Percentiles rank a stretch among this genome's conserved stretches.
Conservation (phyloP, 2,797 vertebrate species). For the Brachyrhaphis roseni region DNA sequence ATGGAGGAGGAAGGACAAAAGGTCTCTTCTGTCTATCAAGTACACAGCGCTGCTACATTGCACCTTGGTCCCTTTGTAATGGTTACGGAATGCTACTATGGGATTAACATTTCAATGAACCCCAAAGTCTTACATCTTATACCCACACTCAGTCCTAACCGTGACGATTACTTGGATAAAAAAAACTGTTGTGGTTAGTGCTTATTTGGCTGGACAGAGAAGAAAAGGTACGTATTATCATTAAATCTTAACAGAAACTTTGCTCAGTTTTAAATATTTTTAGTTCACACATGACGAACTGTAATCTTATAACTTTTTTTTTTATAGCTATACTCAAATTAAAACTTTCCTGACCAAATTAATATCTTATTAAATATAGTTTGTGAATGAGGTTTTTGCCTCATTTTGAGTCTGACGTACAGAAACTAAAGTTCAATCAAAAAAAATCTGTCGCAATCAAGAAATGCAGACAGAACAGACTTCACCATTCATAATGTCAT, state of each 20-base stretch:
- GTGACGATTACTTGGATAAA: conserved; percentile 46
- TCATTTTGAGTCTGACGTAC: background rate
- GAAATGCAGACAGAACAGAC: background rate
- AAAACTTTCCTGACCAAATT: background rate
- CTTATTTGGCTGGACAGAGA: conserved; percentile 63
- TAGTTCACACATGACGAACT: conserved; percentile 1
- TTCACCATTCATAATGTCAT: background rate
- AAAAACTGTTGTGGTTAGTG: conserved; percentile 51
- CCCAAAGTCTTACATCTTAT: conserved; percentile 46
- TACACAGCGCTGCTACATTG: conserved; percentile 73
- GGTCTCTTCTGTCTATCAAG: conserved; percentile 77
- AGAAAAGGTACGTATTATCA: conserved; percentile 69
- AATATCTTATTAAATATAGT: no score
- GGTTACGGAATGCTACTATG: conserved; percentile 70
- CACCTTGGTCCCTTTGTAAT: conserved; percentile 62
- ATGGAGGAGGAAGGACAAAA: conserved; percentile 29
- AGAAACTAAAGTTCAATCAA: background rate
- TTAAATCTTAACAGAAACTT: conserved; percentile 25
- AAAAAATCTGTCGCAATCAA: background rate
- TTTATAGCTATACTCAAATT: background rate
- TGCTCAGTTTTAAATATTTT: conserved; percentile 9
- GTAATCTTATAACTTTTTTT: background rate
- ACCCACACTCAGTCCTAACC: conserved; percentile 46
- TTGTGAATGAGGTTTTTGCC: background rate
- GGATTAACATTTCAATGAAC: conserved; percentile 67